These are phyloP conservation scores for Pundamilia nyererei DNA, from an alignment of 2,113 vertebrate genomes.

Conservation along the genomic window DNA sequence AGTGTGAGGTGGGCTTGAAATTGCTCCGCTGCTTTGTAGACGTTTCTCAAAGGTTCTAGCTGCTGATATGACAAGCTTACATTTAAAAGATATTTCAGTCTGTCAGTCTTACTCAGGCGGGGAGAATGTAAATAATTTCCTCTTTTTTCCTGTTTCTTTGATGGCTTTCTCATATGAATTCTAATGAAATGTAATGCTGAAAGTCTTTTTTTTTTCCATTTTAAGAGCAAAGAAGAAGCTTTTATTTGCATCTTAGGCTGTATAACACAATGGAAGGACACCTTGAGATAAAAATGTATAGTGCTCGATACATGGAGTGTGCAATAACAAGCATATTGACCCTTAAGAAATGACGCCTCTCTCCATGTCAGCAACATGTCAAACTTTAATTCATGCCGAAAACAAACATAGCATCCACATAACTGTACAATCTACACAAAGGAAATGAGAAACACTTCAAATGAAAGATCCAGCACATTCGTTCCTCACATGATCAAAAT, in stretches of 20 bases:
- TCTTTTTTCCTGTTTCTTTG: neutral
- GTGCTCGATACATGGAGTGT: fast-evolving
- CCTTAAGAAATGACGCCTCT: neutral
- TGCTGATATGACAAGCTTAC: neutral
- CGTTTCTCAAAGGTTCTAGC: neutral
- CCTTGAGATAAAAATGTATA: neutral
- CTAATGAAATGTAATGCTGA: neutral
- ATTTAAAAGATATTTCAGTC: neutral
- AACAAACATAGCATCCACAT: slow-evolving; percentile 55
- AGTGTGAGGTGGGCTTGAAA: neutral
- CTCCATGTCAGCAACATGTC: slow-evolving; percentile 29
- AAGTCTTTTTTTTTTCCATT: neutral
- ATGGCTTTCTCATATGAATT: neutral
- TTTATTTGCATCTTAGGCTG: neutral
- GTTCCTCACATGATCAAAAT: neutral
- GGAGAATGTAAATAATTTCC: neutral
- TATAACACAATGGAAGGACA: neutral
- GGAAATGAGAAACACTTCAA: slow-evolving; percentile 9
- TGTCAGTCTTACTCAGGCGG: neutral
- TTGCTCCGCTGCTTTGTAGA: neutral
- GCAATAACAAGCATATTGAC: neutral
- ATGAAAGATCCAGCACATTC: slow-evolving; percentile 12
- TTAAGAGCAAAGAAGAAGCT: neutral
- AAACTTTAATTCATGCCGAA: slow-evolving; percentile 69
- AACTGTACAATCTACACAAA: slow-evolving; percentile 36